phyloP scores from a whole-genome alignment of 2,888 invertebrate genomes.

The Bombyx huttoni region DNA sequence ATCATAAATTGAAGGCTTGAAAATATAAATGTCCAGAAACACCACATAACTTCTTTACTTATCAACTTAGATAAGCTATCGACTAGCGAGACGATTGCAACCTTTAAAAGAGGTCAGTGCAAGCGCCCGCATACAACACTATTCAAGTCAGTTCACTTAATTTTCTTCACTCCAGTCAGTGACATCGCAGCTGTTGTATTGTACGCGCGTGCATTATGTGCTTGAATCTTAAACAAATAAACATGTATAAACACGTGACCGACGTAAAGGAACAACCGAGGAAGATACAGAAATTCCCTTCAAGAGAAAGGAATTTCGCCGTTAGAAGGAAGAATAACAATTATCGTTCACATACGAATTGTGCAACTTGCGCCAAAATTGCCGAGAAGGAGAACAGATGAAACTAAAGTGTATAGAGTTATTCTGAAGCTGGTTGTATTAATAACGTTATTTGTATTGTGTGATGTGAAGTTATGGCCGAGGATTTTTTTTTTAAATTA shows the following conservation, averaged over 20 bases:
- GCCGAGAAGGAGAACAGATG: slow-evolving; percentile 47
- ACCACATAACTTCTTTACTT: neutral
- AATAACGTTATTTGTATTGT: no score
- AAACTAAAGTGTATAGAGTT: slow-evolving; percentile 5
- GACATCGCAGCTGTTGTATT: slow-evolving; percentile 8
- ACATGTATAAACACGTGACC: slow-evolving; percentile 43
- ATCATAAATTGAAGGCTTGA: neutral
- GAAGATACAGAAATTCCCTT: slow-evolving; percentile 75
- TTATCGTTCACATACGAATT: slow-evolving; percentile 46
- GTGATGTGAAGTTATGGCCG: no score
- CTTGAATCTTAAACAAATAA: slow-evolving; percentile 52
- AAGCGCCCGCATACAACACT: slow-evolving; percentile 25
- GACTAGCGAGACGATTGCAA: slow-evolving; percentile 20
- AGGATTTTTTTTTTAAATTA: no score
- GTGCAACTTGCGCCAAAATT: slow-evolving; percentile 47
- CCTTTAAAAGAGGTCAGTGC: slow-evolving; percentile 35
- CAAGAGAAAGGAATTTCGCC: slow-evolving; percentile 78
- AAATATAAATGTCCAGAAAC: neutral
- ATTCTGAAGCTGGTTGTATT: no score
- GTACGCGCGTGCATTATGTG: slow-evolving; percentile 32
- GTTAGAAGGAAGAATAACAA: slow-evolving; percentile 71
- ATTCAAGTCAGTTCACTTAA: slow-evolving; percentile 6
- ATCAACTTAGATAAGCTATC: slow-evolving; percentile 7
- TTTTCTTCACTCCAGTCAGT: slow-evolving; percentile 8
- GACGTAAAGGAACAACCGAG: slow-evolving; percentile 33